Evolutionary conservation across 2,888 invertebrate species (phyloP).

Genomic region (Bimastos eiseni): DNA sequence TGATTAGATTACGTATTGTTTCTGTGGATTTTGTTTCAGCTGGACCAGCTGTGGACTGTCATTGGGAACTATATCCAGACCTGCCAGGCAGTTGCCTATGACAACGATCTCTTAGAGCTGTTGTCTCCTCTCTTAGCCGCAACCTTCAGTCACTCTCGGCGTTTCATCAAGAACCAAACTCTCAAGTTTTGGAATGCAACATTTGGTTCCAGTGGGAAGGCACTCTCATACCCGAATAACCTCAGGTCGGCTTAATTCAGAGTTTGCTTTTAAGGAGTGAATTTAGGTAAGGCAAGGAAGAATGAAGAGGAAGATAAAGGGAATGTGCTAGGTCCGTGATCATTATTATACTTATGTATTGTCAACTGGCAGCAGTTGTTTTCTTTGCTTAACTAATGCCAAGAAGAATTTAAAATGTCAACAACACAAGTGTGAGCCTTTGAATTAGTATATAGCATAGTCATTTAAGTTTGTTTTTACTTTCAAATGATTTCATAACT

Average conservation of each 20-base stretch:
- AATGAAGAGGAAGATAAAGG: neutral
- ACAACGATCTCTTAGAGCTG: constrained; percentile 51
- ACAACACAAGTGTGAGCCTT: neutral
- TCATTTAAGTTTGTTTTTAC: neutral
- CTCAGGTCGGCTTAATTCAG: neutral
- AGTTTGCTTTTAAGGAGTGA: neutral
- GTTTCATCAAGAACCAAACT: constrained; percentile 53
- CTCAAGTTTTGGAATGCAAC: constrained; percentile 54
- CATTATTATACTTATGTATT: neutral
- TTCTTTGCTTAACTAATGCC: neutral
- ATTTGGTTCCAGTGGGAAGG: constrained; percentile 41
- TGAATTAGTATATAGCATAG: neutral
- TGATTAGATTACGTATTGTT: neutral
- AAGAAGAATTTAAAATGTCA: neutral
- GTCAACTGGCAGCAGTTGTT: neutral
- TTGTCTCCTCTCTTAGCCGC: constrained; percentile 53
- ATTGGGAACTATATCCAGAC: constrained; percentile 50
- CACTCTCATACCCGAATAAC: neutral
- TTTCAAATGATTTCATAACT: neutral
- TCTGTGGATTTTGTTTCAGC: constrained; percentile 42
- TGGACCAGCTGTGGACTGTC: constrained; percentile 56
- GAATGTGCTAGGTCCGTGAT: neutral
- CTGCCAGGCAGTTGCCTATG: constrained; percentile 50
- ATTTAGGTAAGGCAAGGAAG: neutral
- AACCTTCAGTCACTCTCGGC: constrained; percentile 51